A percentile compares a stretch with the other conserved stretches of the same genome.
phyloP scores from a whole-genome alignment of 2,797 vertebrate species.

The Melanotaenia maccullochi region DNA sequence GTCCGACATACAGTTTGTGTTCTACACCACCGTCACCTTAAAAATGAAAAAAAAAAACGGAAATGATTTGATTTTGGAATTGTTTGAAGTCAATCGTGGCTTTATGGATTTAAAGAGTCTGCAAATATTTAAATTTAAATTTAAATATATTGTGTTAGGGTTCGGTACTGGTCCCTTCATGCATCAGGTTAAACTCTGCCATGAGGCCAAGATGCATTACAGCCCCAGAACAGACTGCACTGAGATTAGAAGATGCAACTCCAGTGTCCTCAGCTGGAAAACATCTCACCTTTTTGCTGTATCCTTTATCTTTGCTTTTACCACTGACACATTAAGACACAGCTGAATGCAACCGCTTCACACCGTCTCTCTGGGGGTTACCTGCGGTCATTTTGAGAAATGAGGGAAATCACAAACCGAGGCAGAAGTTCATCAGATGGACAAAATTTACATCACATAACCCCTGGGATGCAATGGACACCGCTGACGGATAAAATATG shows the following conservation, averaged over 20 bases:
- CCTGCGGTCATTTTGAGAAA: no score
- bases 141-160: no score
- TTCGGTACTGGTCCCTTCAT: background rate
- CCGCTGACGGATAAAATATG: slow-evolving; percentile 7
- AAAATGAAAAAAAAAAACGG: no score
- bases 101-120: no score
- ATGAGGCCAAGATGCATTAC: background rate
- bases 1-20: no score
- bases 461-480: slow-evolving; percentile 1
- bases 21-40: no score
- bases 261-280: slow-evolving; percentile 17
- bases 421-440: slow-evolving; percentile 5
- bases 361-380: background rate
- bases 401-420: background rate
- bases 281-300: background rate
- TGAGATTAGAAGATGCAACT: background rate
- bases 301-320: background rate
- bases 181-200: background rate
- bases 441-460: background rate
- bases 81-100: no score
- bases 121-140: no score
- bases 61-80: no score
- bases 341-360: slow-evolving; percentile 9
- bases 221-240: no score
- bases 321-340: slow-evolving; percentile 7